Evolutionary conservation across 2,888 invertebrate species (phyloP).

Genomic region (Cheilosia vernalis): DNA sequence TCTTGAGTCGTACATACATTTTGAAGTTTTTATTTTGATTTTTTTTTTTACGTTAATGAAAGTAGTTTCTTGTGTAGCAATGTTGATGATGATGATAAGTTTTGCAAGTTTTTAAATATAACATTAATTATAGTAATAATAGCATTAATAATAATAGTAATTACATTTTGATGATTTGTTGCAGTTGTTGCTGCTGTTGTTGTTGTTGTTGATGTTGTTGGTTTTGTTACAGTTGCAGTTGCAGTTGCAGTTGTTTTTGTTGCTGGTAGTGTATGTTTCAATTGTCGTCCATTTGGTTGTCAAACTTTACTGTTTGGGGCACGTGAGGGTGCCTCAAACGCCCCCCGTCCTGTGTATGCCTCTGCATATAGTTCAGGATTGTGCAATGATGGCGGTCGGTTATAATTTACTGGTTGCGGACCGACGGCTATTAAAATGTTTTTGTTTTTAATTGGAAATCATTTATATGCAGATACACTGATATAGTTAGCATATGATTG

Average conservation of each 20-base stretch:
- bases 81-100: conserved; percentile 67
- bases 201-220: conserved; percentile 62
- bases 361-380: conserved; percentile 82
- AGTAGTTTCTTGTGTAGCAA: conserved; percentile 46
- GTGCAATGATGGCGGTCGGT: conserved; percentile 83
- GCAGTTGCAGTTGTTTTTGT: conserved; percentile 74
- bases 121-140: conserved; percentile 72
- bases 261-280: conserved; percentile 76
- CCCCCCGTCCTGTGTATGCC: conserved; percentile 83
- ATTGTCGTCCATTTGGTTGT: conserved; percentile 79
- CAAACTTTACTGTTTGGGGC: conserved; percentile 81
- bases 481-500: neutral
- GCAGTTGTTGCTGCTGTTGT: conserved; percentile 63
- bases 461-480: neutral
- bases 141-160: conserved; percentile 73
- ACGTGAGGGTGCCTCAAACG: conserved; percentile 81
- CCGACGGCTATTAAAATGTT: conserved; percentile 80
- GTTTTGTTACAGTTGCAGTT: conserved; percentile 62
- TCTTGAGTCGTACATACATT: neutral
- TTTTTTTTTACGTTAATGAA: conserved; percentile 60
- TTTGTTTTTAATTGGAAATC: conserved; percentile 1
- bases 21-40: conserved; percentile 5
- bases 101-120: conserved; percentile 60
- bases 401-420: conserved; percentile 84
- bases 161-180: conserved; percentile 72